phyloP scores from a whole-genome alignment of 2,888 invertebrate species.

The Cactoblastis cactorum region DNA sequence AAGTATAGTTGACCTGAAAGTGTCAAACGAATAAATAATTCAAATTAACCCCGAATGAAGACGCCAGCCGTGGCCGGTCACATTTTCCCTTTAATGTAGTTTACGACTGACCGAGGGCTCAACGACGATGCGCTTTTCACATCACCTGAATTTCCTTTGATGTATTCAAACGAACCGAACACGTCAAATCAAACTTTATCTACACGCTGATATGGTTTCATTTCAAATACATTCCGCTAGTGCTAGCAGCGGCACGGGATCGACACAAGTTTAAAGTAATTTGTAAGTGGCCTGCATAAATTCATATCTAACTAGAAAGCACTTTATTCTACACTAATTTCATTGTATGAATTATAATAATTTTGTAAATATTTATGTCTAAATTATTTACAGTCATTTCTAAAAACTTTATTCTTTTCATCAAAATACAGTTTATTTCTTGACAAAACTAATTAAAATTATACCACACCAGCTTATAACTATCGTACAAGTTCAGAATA shows the following conservation, averaged over 20 bases:
- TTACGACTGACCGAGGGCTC: constrained; percentile 29
- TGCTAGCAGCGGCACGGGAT: constrained; percentile 9
- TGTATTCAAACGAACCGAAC: constrained; percentile 34
- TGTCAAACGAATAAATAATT: neutral
- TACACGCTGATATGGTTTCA: neutral
- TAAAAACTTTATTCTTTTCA: too few species aligned
- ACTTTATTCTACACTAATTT: neutral
- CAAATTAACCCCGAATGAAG: neutral
- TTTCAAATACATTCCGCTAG: neutral
- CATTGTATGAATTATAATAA: neutral
- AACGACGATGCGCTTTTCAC: constrained; percentile 35
- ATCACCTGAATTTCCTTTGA: constrained; percentile 31
- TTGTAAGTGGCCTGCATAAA: constrained; percentile 31
- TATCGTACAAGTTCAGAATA: too few species aligned
- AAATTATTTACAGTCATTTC: too few species aligned
- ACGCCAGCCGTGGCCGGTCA: neutral
- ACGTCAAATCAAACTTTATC: neutral
- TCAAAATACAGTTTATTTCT: too few species aligned
- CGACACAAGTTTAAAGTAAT: constrained; percentile 30
- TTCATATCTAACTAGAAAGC: constrained; percentile 18
- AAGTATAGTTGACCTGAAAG: too few species aligned
- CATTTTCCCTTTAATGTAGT: constrained; percentile 24
- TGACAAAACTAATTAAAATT: too few species aligned
- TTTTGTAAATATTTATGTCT: neutral
- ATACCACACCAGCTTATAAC: too few species aligned